Conservation (phyloP, 2,113 vertebrate genomes). For the Pionites leucogaster region DNA sequence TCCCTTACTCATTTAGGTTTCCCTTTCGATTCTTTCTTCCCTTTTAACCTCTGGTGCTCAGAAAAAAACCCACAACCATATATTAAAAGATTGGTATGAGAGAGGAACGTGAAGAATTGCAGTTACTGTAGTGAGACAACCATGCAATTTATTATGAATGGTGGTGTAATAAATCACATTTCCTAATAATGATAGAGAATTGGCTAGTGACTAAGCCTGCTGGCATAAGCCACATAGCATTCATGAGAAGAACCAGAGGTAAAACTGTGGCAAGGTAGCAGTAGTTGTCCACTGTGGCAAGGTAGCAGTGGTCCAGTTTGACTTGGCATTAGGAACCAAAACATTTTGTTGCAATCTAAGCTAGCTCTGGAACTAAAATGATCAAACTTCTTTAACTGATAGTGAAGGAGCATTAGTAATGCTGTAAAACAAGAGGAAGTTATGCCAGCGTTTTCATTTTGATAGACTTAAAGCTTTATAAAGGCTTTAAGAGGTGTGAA, state of each 20-base stretch:
- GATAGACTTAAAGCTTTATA: not conserved
- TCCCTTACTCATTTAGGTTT: not conserved
- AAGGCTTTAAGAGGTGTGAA: not conserved
- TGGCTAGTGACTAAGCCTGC: not conserved
- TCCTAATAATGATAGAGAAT: not conserved
- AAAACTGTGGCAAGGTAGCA: not conserved
- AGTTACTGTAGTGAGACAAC: not conserved
- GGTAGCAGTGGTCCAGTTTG: not conserved
- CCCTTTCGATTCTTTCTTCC: not conserved
- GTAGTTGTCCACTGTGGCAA: not conserved
- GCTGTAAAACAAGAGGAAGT: not conserved
- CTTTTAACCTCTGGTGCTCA: not conserved
- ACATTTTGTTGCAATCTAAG: not conserved
- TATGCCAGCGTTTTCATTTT: not conserved
- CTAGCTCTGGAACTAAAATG: not conserved
- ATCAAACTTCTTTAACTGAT: not conserved
- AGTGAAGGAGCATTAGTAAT: not conserved
- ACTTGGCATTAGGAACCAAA: not conserved
- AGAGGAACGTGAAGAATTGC: not conserved
- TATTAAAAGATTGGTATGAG: not conserved
- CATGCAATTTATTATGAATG: not conserved
- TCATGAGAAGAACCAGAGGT: not conserved
- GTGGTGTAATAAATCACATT: not conserved
- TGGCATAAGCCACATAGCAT: not conserved
- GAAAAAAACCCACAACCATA: not conserved